phyloP scores from a whole-genome alignment of 1,140 invertebrate genomes.

The Megalopta genalis region DNA sequence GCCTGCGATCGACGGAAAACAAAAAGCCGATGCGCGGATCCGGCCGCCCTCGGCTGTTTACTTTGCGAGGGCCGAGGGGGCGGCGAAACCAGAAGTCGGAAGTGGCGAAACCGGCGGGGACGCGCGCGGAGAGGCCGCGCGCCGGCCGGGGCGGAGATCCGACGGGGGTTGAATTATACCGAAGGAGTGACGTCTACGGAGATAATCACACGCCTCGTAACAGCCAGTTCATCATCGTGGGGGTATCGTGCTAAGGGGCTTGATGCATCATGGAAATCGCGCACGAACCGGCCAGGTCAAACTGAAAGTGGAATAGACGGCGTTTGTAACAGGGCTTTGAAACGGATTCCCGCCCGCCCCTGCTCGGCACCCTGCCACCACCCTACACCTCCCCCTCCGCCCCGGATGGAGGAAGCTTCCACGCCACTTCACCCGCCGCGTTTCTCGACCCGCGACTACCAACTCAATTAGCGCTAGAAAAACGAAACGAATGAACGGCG shows the following conservation, averaged over 20 bases:
- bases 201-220: constrained; percentile 74
- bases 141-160: constrained; percentile 7
- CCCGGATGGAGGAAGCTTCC: neutral
- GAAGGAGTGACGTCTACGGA: constrained; percentile 69
- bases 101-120: constrained; percentile 17
- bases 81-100: constrained; percentile 1
- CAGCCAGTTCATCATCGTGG: constrained; percentile 72
- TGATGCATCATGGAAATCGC: constrained; percentile 70
- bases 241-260: constrained; percentile 64
- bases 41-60: constrained; percentile 42
- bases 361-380: too few species aligned
- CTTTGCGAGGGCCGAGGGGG: constrained; percentile 34
- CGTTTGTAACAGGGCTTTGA: constrained; percentile 14
- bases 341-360: constrained; percentile 6
- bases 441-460: constrained; percentile 30
- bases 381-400: too few species aligned
- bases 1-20: constrained; percentile 40
- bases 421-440: constrained; percentile 7
- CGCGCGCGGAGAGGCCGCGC: constrained; percentile 23
- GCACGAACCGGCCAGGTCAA: constrained; percentile 62
- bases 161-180: constrained; percentile 68
- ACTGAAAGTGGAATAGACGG: constrained; percentile 51
- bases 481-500: constrained; percentile 33
- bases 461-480: constrained; percentile 62
- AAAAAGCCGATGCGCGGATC: neutral